Percentiles rank a stretch among this genome's conserved stretches.
Evolutionary conservation across 2,888 invertebrate genomes (phyloP).

Genomic region (Conistra vaccinii): DNA sequence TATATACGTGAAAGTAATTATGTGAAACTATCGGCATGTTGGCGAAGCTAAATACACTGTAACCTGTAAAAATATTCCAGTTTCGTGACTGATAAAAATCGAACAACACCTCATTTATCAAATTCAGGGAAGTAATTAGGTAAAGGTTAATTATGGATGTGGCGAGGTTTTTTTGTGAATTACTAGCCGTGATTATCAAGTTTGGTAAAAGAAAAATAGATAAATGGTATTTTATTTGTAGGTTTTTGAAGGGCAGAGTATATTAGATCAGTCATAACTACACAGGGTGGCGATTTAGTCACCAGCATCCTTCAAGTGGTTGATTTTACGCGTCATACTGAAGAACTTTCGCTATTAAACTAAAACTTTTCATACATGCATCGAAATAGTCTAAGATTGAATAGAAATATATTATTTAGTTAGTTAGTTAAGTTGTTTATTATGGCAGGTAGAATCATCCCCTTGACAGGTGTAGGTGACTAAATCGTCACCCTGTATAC

Average conservation of each 20-base stretch:
- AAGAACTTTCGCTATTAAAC: too few species aligned
- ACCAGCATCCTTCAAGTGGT: too few species aligned
- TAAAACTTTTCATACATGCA: too few species aligned
- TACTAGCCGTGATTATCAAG: background rate
- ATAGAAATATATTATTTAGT: too few species aligned
- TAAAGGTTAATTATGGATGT: conserved; percentile 34
- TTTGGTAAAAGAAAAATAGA: background rate
- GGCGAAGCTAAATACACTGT: conserved; percentile 28
- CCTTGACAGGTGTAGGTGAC: too few species aligned
- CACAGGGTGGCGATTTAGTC: too few species aligned
- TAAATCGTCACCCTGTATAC: background rate
- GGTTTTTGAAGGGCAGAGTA: background rate
- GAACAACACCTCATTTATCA: conserved; percentile 58
- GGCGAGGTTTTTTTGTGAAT: conserved; percentile 2
- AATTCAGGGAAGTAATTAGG: conserved; percentile 56
- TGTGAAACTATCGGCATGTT: conserved; percentile 37
- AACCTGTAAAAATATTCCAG: conserved; percentile 36
- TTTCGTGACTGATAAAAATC: conserved; percentile 63
- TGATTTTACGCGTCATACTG: too few species aligned
- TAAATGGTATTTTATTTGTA: background rate
- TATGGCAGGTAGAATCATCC: too few species aligned
- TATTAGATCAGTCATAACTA: background rate
- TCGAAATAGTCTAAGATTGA: too few species aligned
- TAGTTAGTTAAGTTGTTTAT: too few species aligned
- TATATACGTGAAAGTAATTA: conserved; percentile 34